These are phyloP conservation scores for Dysdera silvatica DNA, from an alignment of 1,140 invertebrate species.

Conservation along the genomic window DNA sequence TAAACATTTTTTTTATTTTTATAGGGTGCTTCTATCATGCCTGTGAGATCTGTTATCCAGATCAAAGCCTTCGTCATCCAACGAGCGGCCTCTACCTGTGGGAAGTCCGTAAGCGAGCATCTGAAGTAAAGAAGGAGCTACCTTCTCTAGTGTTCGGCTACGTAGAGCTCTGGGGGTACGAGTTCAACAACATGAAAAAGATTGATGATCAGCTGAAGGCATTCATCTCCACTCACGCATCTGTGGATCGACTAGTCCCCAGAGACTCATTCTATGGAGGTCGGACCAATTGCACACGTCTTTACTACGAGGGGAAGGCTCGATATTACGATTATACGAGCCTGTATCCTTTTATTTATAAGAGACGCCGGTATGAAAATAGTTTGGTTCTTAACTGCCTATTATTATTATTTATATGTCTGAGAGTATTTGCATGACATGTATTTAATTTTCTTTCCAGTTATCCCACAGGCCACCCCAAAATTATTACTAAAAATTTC, in stretches of 20 bases:
- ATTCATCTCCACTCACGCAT: neutral
- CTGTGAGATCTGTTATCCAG: too few relatives aligned
- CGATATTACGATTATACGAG: constrained; percentile 2
- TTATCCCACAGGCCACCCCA: constrained; percentile 3
- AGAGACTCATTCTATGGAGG: constrained; percentile 8
- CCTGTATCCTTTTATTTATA: constrained; percentile 6
- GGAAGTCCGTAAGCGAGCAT: too few relatives aligned
- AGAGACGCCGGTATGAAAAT: too few relatives aligned
- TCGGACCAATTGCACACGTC: neutral
- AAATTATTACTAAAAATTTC: neutral
- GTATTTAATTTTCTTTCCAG: neutral
- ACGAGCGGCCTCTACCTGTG: too few relatives aligned
- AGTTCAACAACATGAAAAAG: neutral
- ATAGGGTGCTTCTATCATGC: too few relatives aligned
- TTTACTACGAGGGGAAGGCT: neutral
- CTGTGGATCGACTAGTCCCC: neutral
- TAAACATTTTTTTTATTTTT: too few relatives aligned
- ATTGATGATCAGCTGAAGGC: neutral
- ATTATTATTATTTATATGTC: too few relatives aligned
- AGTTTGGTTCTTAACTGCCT: too few relatives aligned
- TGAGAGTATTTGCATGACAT: too few relatives aligned
- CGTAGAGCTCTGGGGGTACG: constrained; percentile 10
- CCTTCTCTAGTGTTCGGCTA: too few relatives aligned
- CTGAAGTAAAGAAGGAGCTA: too few relatives aligned
- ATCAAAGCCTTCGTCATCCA: too few relatives aligned